Evolutionary conservation across 2,888 invertebrate genomes (phyloP), one percentile per base, ranked within the genome.

Genomic region (Melieria crassipennis): DNA sequence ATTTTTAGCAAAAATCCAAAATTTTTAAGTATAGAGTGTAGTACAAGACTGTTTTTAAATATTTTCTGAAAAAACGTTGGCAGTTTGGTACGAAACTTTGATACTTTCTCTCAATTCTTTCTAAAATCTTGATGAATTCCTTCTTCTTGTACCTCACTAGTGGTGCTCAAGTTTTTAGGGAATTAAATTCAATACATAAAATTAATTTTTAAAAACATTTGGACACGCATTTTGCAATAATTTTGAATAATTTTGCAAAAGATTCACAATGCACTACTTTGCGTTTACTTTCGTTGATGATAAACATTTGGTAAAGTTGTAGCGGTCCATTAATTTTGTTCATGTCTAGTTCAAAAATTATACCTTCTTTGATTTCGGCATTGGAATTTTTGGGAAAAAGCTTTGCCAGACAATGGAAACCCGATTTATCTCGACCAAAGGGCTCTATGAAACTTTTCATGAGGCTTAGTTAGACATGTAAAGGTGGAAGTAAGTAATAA

Each of bases 381-480:
- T 57, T 30, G 42, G 57, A 16, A 5, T 30, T 57, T 55, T 6
- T 55, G 13, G 55, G 55, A 55, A 55, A 1, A n/a, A 55, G 55
- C 55, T 55, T 55, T n/a, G 4, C 4, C 6, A 55, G 55, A 4
- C 42, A 57, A 1, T 2, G 57, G 4, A 57, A 57, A 9, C 13
- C 57, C 10, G 3, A 4, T 13, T 43, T 11, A 43, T 45, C 45
- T 43, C 10, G 61, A 43, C 4, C 45, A 11, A 61, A 13, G 7
- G 61, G 46, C n/a, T 61, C 43, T 7, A 61, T 43, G 11, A 61
- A 60, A 60, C 1, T 60, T n/a, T 43, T 5, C n/a, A 61, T 61
- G 13, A 43, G 61, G 13, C 3, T 7, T 9, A 61, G 61, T n/a
- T 58, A 30, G 43, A 58, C 30, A 30, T 58, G 58, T 30, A 30